phyloP scores from a whole-genome alignment of 2,113 vertebrate species.

The Xenopus borealis region DNA sequence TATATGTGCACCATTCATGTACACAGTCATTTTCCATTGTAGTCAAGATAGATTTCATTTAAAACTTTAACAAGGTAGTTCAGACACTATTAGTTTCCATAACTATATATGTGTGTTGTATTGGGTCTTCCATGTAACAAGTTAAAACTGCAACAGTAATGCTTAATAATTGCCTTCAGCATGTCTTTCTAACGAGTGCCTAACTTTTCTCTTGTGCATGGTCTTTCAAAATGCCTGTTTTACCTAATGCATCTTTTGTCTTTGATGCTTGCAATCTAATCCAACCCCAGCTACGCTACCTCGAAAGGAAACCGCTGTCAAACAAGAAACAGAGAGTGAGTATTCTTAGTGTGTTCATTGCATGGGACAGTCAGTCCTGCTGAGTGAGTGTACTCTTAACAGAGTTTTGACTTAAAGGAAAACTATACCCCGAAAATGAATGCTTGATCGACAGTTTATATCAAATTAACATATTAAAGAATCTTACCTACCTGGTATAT shows the following conservation, averaged over 20 bases:
- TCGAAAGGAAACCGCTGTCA: constrained; percentile 99
- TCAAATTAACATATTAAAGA: too few species aligned
- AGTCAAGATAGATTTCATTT: too few species aligned
- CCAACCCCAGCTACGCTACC: constrained; percentile 96
- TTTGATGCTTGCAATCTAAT: constrained; percentile 98
- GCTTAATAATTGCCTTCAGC: constrained; percentile 72
- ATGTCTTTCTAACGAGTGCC: constrained; percentile 87
- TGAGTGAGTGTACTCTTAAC: too few species aligned
- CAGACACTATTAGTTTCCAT: neutral
- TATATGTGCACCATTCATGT: too few species aligned
- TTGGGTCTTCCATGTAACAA: constrained; percentile 47
- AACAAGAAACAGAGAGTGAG: constrained; percentile 99
- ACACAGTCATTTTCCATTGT: too few species aligned
- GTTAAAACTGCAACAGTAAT: constrained; percentile 49
- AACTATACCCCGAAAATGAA: too few species aligned
- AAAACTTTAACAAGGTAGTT: too few species aligned
- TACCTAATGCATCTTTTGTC: constrained; percentile 97
- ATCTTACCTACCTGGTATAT: too few species aligned
- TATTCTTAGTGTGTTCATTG: constrained; percentile 69
- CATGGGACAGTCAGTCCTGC: neutral
- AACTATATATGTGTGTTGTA: constrained; percentile 6
- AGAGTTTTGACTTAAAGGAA: too few species aligned
- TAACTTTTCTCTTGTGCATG: constrained; percentile 81
- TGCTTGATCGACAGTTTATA: too few species aligned
- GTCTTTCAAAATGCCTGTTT: constrained; percentile 85